Evolutionary conservation across 2,888 invertebrate genomes (phyloP).

Genomic region (Agrotis ipsilon): DNA sequence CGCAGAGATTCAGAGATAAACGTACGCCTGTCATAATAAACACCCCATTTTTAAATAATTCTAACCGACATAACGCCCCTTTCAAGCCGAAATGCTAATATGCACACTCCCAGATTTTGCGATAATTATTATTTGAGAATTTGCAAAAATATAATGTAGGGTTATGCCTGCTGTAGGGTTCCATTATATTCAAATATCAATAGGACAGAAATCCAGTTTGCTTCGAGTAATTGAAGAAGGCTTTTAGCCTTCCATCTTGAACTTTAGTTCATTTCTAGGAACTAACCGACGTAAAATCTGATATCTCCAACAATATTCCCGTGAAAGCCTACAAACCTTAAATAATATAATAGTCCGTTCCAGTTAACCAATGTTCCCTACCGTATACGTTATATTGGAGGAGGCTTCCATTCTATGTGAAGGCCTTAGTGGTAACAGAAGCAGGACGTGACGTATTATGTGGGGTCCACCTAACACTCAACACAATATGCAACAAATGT

Average conservation of each 20-base stretch:
- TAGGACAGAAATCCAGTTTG: no score
- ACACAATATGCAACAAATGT: constrained; percentile 79
- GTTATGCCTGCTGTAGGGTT: constrained; percentile 4
- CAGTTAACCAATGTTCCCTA: constrained; percentile 63
- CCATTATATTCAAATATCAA: no score
- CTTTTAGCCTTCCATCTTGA: no score
- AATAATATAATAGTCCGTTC: constrained; percentile 63
- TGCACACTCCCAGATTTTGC: constrained; percentile 17
- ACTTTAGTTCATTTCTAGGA: background rate
- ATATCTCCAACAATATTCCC: constrained; percentile 6
- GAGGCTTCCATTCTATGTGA: constrained; percentile 74
- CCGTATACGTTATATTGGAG: constrained; percentile 71
- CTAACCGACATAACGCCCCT: constrained; percentile 13
- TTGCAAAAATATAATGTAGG: background rate
- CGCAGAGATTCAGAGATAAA: constrained; percentile 12
- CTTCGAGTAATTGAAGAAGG: no score
- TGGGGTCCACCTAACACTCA: constrained; percentile 71
- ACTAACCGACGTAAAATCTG: background rate
- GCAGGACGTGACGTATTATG: constrained; percentile 80
- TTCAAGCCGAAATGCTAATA: constrained; percentile 30
- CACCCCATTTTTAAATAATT: constrained; percentile 36
- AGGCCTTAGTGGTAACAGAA: constrained; percentile 71
- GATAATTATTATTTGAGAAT: constrained; percentile 31
- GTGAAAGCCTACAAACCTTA: background rate
- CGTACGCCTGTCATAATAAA: constrained; percentile 18